Base-by-base conservation (phyloP, 2,797 vertebrate species). In the Tarsius wallacei region DNA sequence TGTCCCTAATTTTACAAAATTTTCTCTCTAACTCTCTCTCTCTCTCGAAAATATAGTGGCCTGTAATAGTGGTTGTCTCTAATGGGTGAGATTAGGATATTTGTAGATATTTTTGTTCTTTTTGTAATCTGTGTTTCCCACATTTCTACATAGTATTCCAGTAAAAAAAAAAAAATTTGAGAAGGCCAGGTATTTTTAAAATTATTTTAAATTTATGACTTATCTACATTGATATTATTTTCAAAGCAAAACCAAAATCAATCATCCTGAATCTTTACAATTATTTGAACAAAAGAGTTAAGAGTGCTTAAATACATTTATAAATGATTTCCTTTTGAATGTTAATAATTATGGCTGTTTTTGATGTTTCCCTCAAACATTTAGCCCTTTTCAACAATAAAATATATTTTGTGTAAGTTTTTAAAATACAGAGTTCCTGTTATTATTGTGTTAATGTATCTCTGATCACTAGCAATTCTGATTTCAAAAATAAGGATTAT, bases 401-500 rank as follows among this genome's bases (percentile, higher is more conserved):
- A 90, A 33, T 55, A 57, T 49, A 70, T 83, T 90, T 82, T 19
- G 78, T 55, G 7, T 55, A 90, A 73, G 28, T 93, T 78, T 87
- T 33, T 91, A 85, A 73, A 85, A 82, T 7, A 68, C 7, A 59
- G 21, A 73, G 7, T 53, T 47, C 6, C 31, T 11, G 17, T 64
- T 68, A 16, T 87, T 77, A 49, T 9, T 64, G n/a, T 70, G 74
- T 95, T 55, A 92, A 6, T 76, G 7, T 70, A 19, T 83, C 57
- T 87, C 53, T 93, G 31, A 85, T 64, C 87, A 85, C 61, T 73
- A 88, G 57, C 13, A 82, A 21, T 70, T 77, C 31, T 64, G 36
- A 68, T 74, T 86, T 97, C 63, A 42, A 90, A 95, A 83, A 66
- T 64, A 87, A 77, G 63, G n/a, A 76, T 53, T 49, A 68, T 57